These are phyloP conservation scores for Drosophila nigrodunni DNA, from an alignment of 1,140 invertebrate species.

Conservation along the genomic window DNA sequence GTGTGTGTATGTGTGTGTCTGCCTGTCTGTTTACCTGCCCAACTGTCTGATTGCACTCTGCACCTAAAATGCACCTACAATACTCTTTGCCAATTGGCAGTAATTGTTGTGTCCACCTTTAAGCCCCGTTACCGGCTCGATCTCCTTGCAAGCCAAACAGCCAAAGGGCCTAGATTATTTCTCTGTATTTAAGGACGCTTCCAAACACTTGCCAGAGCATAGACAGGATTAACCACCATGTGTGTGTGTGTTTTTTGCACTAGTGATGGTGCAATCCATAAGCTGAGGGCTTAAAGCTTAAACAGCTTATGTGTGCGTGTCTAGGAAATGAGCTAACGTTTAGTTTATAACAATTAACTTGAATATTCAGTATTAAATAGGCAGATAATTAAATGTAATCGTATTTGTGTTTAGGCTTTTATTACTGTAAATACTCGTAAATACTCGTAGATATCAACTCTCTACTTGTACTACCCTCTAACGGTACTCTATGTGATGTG, in stretches of 20 bases:
- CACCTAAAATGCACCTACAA: conserved; percentile 16
- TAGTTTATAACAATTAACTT: conserved; percentile 8
- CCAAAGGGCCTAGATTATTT: conserved; percentile 2
- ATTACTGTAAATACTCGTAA: conserved; percentile 30
- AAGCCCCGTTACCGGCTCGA: not conserved
- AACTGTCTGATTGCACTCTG: conserved; percentile 10
- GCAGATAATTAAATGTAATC: not conserved
- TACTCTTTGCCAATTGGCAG: conserved; percentile 44
- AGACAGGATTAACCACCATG: not conserved
- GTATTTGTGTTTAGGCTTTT: conserved; percentile 22
- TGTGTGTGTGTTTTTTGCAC: not conserved
- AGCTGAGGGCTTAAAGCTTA: conserved; percentile 6
- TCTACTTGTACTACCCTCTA: conserved; percentile 8
- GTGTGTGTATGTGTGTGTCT: conserved; percentile 6
- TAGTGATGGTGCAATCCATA: conserved; percentile 1
- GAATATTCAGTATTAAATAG: not conserved
- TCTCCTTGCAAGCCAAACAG: not conserved
- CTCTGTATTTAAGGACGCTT: not conserved
- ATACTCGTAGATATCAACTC: conserved; percentile 8
- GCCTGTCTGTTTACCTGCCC: conserved; percentile 11
- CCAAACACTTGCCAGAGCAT: not conserved
- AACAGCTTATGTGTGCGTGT: not conserved
- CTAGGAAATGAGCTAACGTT: not conserved
- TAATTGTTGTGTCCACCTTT: conserved; percentile 32
- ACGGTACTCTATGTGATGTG: conserved; percentile 48